Evolutionary conservation across 2,113 vertebrate species (phyloP).

Genomic region (Amphiprion ocellaris): DNA sequence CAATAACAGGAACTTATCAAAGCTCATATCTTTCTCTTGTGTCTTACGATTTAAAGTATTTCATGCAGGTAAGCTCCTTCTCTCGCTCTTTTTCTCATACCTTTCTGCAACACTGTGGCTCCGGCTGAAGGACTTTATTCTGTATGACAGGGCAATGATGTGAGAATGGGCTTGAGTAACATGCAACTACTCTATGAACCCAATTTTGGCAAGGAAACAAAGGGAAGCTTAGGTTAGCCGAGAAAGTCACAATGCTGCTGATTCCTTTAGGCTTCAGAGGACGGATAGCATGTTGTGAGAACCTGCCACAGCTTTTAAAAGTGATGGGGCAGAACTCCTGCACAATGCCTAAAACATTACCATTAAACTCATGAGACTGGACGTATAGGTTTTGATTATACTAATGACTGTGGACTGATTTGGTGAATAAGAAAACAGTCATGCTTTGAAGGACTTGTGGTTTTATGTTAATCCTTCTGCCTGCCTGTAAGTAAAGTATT

Average conservation of each 20-base stretch:
- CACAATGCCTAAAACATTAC: slow-evolving; percentile 20
- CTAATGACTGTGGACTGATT: slow-evolving; percentile 1
- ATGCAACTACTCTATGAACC: slow-evolving; percentile 56
- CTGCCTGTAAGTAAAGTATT: too few species aligned
- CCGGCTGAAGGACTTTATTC: slow-evolving; percentile 40
- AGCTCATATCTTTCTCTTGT: not conserved
- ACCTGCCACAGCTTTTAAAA: slow-evolving; percentile 59
- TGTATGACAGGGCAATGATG: slow-evolving; percentile 62
- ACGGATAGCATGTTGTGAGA: slow-evolving; percentile 71
- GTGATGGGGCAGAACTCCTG: slow-evolving; percentile 56
- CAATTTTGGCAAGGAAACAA: slow-evolving; percentile 71
- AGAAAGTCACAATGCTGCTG: slow-evolving; percentile 70
- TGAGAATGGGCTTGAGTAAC: slow-evolving; percentile 66
- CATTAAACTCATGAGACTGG: not conserved
- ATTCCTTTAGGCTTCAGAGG: slow-evolving; percentile 54
- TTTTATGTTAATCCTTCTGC: not conserved
- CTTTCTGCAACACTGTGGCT: slow-evolving; percentile 22
- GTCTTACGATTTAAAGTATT: not conserved
- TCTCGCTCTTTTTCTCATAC: slow-evolving; percentile 13
- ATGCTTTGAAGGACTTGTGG: not conserved
- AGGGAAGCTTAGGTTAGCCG: slow-evolving; percentile 70
- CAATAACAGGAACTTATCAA: slow-evolving; percentile 1
- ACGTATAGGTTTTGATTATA: not conserved
- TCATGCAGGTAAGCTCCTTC: slow-evolving; percentile 21
- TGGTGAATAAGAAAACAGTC: not conserved